Base-by-base conservation (phyloP, 1,140 invertebrate genomes). In the Trichogramma pretiosum region DNA sequence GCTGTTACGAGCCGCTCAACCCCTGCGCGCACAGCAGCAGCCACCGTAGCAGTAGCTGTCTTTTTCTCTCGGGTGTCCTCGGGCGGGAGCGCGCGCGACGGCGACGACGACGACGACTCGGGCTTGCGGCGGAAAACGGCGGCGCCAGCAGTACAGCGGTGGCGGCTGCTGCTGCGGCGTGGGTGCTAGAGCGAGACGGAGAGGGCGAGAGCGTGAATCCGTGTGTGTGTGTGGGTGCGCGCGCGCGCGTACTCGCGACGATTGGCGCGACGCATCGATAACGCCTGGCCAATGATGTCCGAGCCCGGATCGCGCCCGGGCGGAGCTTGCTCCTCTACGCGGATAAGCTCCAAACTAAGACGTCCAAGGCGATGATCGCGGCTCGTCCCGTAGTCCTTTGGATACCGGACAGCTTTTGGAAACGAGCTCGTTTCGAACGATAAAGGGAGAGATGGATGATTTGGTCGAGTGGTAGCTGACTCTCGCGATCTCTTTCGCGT, bases 261-360 rank as follows among this genome's bases (percentile, higher is more conserved):
- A 3, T 30, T 30, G 23, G n/a, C n/a, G n/a, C n/a, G n/a, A n/a
- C n/a, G n/a, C n/a, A n/a, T n/a, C n/a, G n/a, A n/a, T n/a, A n/a
- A n/a, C n/a, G n/a, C n/a, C n/a, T n/a, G 24, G 24, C 49, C 44
- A 51, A 51, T 51, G 32, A 23, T 11, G 13, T 32, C 5, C 19
- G 38, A 32, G 32, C 19, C 30, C 26, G 28, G 43, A 46, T 39
- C 33, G 43, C 41, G 13, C 49, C 38, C 49, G 44, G 49, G 44
- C 43, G 49, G 49, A 51, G 44, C 49, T 46, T 51, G 18, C 43
- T 11, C 11, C 11, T 5, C 24, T n/a, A n/a, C n/a, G n/a, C n/a
- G n/a, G n/a, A n/a, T n/a, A n/a, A n/a, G n/a, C n/a, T n/a, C n/a
- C n/a, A n/a, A n/a, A n/a, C n/a, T n/a, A n/a, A n/a, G n/a, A n/a